Base-by-base conservation (phyloP, 2,888 invertebrate species). In the Carpatolechia fugitivella region DNA sequence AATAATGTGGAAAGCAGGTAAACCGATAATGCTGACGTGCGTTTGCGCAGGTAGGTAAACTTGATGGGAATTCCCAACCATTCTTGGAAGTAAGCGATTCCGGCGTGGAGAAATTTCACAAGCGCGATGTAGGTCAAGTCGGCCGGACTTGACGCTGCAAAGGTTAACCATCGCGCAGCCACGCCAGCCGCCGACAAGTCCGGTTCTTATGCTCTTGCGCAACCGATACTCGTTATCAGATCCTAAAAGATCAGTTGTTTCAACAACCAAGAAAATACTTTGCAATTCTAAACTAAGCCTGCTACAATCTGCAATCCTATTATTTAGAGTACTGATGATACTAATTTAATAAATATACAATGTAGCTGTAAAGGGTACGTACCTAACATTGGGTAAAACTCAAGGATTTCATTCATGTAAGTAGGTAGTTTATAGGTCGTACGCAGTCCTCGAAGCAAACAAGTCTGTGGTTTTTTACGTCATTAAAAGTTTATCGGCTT, bases 21-120 rank as follows among this genome's bases (percentile, higher is more conserved):
- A 72, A 69, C 33, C 18, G 41, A 52, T 35, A 49, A 46, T 54
- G 35, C 54, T 52, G 54, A 55, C 56, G 54, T 51, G 41, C 54
- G 44, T 36, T 61, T 54, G 47, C 46, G 55, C 59, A 54, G 46
- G 40, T 41, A 41, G 3, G 56, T n/a, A 52, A 64, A 68, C 70
- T 66, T 63, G 70, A 70, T 71, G 87, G 86, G 83, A 82, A 76
- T 86, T 79, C 88, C 88, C 78, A 73, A 57, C 72, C 69, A 76
- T 86, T 87, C 86, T 82, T 82, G 78, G 85, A 82, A 87, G 40
- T 48, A 7, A 14, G 85, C 82, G 86, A 47, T 52, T 71, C 76
- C 76, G 70, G 74, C 78, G 78, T 70, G 85, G 84, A 85, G 89
- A 90, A 88, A 89, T 88, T 88, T 85, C 88, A 83, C 83, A 87